Evolutionary conservation across 2,888 invertebrate genomes (phyloP).

Genomic region (Standfussiana lucernea): DNA sequence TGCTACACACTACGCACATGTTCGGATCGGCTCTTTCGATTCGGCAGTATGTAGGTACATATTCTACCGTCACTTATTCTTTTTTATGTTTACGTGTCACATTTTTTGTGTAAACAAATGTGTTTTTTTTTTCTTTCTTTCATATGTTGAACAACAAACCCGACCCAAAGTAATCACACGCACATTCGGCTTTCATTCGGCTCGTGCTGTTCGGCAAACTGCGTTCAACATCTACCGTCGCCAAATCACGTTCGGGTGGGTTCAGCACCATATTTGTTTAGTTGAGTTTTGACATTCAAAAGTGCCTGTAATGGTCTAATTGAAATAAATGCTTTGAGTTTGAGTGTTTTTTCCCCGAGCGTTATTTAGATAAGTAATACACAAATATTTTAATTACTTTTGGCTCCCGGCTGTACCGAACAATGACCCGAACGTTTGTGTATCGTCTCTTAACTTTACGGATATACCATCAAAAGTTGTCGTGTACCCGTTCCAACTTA

Average conservation of each 20-base stretch:
- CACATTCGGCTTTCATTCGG: background rate
- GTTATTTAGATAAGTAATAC: background rate
- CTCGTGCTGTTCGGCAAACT: background rate
- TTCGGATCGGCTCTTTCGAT: background rate
- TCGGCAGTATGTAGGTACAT: background rate
- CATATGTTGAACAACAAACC: background rate
- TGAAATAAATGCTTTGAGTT: too few species aligned
- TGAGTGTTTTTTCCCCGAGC: background rate
- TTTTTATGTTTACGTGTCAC: background rate
- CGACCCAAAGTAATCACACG: background rate
- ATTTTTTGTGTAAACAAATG: background rate
- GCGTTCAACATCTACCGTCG: background rate
- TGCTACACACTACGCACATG: background rate
- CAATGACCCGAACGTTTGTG: background rate
- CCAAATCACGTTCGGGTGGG: background rate
- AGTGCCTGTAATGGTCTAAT: too few species aligned
- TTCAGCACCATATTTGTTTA: background rate
- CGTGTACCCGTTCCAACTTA: constrained; percentile 45
- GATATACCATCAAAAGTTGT: constrained; percentile 48
- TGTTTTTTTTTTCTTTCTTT: background rate
- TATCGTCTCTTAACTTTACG: constrained; percentile 3
- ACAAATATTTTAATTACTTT: background rate
- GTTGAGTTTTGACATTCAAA: too few species aligned
- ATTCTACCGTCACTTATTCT: background rate
- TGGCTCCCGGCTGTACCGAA: background rate